Percentiles rank a stretch among this genome's conserved stretches.
Conservation (phyloP, 2,888 invertebrate genomes). For the Aphidius colemani region DNA sequence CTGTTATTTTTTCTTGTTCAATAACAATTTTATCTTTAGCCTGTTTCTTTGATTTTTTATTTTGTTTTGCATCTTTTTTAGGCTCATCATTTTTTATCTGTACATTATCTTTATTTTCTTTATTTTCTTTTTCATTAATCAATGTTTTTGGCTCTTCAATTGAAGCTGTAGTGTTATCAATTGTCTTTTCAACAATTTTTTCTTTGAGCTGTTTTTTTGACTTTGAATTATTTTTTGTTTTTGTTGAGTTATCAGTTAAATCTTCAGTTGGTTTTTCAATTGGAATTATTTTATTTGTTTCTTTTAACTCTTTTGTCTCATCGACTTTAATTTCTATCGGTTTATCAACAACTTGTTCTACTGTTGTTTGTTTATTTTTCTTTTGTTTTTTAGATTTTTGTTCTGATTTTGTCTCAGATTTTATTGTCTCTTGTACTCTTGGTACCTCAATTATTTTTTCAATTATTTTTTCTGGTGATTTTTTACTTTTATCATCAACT, state of each 20-base stretch:
- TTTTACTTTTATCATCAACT: constrained; percentile 11
- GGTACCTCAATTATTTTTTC: constrained; percentile 3
- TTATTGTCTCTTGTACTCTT: constrained; percentile 21
- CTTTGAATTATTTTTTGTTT: constrained; percentile 16
- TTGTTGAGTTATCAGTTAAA: constrained; percentile 18
- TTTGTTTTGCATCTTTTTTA: not conserved
- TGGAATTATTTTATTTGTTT: constrained; percentile 17
- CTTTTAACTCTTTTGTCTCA: constrained; percentile 5
- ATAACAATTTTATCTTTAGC: constrained; percentile 3
- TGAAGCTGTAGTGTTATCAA: not conserved
- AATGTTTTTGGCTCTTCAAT: not conserved
- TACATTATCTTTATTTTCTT: constrained; percentile 22
- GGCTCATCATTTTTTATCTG: constrained; percentile 22
- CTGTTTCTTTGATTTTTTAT: not conserved
- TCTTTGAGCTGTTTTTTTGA: constrained; percentile 37
- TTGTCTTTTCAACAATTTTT: constrained; percentile 39
- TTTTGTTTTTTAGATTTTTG: constrained; percentile 27
- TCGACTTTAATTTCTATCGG: constrained; percentile 11
- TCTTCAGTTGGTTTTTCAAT: constrained; percentile 14
- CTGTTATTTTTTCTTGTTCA: not conserved
- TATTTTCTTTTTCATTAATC: constrained; percentile 10
- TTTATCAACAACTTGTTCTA: constrained; percentile 21
- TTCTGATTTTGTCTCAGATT: constrained; percentile 21
- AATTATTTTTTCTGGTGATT: constrained; percentile 19
- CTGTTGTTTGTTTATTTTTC: constrained; percentile 16